Base-by-base conservation (phyloP, 2,113 vertebrate genomes). In the Mus spicilegus region DNA sequence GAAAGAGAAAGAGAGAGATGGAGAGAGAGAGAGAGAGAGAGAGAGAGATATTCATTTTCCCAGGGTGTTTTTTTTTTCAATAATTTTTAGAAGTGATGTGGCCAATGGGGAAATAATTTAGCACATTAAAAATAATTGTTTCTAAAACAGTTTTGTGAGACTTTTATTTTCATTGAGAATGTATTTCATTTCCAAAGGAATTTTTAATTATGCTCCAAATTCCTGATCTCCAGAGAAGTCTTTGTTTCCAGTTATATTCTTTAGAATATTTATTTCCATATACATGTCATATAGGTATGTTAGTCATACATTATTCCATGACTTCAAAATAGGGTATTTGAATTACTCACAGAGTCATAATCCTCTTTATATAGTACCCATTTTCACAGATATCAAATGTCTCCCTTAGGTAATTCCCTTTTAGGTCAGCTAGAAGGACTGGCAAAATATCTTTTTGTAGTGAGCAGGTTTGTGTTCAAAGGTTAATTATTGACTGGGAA, bases 151-250 rank as follows among this genome's bases (percentile, higher is more conserved):
- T 28, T 30, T 30, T 36, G 33, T 33, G 46, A 92, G 56, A 3
- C 2, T 63, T 56, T 65, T n/a, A 61, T 33, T 69, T 9, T 51
- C 11, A 5, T 93, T 39, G 2, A 3, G 77, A 63, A 85, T 70
- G 75, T 95, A 63, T 86, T 76, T 93, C 3, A 70, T 80, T 86
- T 78, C 19, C 17, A 61, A 70, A 17, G 58, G 46, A 63, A 36
- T 13, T 51, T 63, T 8, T 39, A 61, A 61, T 24, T 77, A 30
- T 73, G 1, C 69, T 84, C 16, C 3, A 70, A 26, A 58, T 89
- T 77, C 87, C 69, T 56, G 49, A 6, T 39, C 12, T 76, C 30
- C 16, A 36, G 17, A 5, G 49, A 5, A 65, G 4, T 81, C 42
- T 58, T 42, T 67, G 36, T 80, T 93, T 90, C 70, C 61, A 77